phyloP scores from a whole-genome alignment of 2,888 invertebrate genomes.

The Pimpla rufipes region DNA sequence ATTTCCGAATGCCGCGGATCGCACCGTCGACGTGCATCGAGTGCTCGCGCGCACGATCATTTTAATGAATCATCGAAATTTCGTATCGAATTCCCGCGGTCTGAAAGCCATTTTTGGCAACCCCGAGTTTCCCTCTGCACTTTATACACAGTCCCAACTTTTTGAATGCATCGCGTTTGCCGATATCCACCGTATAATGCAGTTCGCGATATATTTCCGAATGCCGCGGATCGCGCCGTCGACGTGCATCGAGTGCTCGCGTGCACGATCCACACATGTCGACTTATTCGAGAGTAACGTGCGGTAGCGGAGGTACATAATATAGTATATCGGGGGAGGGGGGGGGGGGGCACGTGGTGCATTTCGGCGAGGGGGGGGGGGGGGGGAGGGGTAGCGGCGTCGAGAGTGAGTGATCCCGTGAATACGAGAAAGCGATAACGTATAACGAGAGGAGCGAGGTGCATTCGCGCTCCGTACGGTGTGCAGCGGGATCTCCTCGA shows the following conservation, averaged over 20 bases:
- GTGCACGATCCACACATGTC: constrained; percentile 48
- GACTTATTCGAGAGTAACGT: constrained; percentile 62
- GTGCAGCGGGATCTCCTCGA: constrained; percentile 43
- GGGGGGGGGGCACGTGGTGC: constrained; percentile 44
- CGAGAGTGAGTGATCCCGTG: constrained; percentile 64
- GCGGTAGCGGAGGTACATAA: constrained; percentile 27
- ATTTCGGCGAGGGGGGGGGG: constrained; percentile 45
- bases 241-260: constrained; percentile 35
- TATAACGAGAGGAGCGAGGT: constrained; percentile 55
- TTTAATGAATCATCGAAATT: too few relatives aligned
- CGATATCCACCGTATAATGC: constrained; percentile 56
- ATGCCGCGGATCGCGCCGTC: constrained; percentile 48
- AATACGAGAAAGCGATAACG: constrained; percentile 67
- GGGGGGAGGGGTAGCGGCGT: constrained; percentile 6
- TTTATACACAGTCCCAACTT: background rate
- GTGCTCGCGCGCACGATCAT: constrained; percentile 38
- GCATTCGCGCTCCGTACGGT: constrained; percentile 34
- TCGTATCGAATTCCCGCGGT: background rate
- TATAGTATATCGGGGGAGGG: too few relatives aligned
- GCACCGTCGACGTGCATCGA: constrained; percentile 40
- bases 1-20: constrained; percentile 47
- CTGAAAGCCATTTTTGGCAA: background rate
- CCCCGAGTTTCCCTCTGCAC: background rate
- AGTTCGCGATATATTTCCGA: constrained; percentile 45
- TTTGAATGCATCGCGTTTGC: constrained; percentile 51